phyloP scores from a whole-genome alignment of 2,888 invertebrate species.

The Macropis europaea region DNA sequence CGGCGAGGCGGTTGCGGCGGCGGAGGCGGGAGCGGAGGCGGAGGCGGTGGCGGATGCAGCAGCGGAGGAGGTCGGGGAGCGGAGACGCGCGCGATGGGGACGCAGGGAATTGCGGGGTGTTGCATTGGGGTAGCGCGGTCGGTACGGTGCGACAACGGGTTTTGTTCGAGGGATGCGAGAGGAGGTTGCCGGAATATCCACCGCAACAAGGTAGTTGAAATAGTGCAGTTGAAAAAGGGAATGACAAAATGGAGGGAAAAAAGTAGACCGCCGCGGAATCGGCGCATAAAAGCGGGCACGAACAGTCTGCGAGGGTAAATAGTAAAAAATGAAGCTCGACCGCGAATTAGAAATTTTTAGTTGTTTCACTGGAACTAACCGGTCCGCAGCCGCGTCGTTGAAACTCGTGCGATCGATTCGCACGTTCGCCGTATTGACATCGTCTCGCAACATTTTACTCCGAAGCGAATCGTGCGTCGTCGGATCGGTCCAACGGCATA shows the following conservation, averaged over 20 bases:
- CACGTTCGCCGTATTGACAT: too few relatives aligned
- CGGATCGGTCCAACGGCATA: too few relatives aligned
- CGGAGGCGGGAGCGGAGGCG: background rate
- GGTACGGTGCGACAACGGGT: conserved; percentile 50
- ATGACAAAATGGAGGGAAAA: conserved; percentile 37
- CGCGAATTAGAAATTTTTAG: conserved; percentile 41
- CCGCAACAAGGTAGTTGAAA: conserved; percentile 61
- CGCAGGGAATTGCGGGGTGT: conserved; percentile 47
- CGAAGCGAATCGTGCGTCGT: too few relatives aligned
- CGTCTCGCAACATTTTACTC: too few relatives aligned
- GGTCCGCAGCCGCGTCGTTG: background rate
- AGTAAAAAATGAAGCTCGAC: conserved; percentile 16
- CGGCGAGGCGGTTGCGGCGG: background rate
- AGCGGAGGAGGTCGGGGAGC: conserved; percentile 13
- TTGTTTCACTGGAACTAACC: background rate
- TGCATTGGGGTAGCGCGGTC: conserved; percentile 47
- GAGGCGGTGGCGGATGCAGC: background rate
- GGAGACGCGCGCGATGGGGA: conserved; percentile 28
- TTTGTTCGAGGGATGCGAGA: conserved; percentile 52
- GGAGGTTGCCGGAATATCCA: conserved; percentile 51
- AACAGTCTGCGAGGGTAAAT: conserved; percentile 25
- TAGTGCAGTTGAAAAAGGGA: conserved; percentile 37
- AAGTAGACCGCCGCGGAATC: conserved; percentile 41
- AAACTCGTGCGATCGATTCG: background rate
- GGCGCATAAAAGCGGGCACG: conserved; percentile 39